Percentiles rank a stretch among this genome's conserved stretches.
These are phyloP conservation scores for Haliaeetus leucogaster DNA, from an alignment of 2,113 vertebrate species.

Conservation along the genomic window DNA sequence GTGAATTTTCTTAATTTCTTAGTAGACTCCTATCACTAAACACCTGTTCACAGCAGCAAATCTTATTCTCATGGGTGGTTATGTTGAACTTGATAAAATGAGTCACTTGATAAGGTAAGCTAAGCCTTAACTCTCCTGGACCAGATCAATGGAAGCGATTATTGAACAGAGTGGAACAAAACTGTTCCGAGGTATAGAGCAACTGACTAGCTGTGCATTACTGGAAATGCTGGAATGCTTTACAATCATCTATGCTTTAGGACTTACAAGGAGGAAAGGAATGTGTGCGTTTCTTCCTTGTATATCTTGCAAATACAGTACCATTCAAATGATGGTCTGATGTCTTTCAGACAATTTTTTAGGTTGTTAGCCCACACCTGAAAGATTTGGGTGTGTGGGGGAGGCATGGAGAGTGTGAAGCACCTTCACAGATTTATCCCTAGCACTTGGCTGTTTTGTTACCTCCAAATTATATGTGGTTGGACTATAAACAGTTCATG, in stretches of 20 bases:
- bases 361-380: background rate
- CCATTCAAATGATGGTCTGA: background rate
- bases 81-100: background rate
- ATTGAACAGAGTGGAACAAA: background rate
- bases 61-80: background rate
- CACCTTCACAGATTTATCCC: background rate
- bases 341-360: background rate
- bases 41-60: background rate
- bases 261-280: background rate
- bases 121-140: background rate
- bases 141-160: background rate
- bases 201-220: accelerated
- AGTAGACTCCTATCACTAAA: background rate
- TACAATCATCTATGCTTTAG: accelerated
- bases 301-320: background rate
- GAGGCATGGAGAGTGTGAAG: background rate
- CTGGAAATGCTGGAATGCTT: background rate
- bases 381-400: background rate
- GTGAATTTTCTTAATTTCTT: background rate
- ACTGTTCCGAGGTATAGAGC: background rate
- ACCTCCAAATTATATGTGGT: background rate
- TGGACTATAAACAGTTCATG: background rate
- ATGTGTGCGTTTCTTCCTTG: accelerated
- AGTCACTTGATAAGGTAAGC: background rate
- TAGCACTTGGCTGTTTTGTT: background rate